A percentile compares a stretch with the other conserved stretches of the same genome.
phyloP scores from a whole-genome alignment of 2,888 invertebrate genomes.

The Cosmia pyralina region DNA sequence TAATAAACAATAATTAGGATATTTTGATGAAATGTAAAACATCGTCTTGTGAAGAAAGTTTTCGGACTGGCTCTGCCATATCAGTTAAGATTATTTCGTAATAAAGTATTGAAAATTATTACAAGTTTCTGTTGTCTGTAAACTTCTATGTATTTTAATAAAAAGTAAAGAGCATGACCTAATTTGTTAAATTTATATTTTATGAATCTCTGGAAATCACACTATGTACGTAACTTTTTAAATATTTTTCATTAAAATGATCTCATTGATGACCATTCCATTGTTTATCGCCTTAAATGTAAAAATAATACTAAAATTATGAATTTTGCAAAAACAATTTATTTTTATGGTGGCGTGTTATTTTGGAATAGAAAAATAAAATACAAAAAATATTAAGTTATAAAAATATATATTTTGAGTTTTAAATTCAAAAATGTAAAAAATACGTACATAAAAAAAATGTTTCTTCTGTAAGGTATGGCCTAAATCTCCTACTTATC shows the following conservation, averaged over 20 bases:
- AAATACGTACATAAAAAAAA: background rate
- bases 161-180: slow-evolving; percentile 52
- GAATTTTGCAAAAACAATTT: slow-evolving; percentile 11
- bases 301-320: slow-evolving; percentile 30
- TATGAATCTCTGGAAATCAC: slow-evolving; percentile 48
- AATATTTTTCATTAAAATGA: slow-evolving; percentile 57
- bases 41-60: slow-evolving; percentile 48
- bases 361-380: slow-evolving; percentile 23
- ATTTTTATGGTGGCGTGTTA: slow-evolving; percentile 19
- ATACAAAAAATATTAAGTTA: background rate
- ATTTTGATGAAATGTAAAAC: slow-evolving; percentile 60
- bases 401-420: background rate
- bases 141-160: slow-evolving; percentile 51
- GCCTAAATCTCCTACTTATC: slow-evolving; percentile 41
- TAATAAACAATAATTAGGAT: slow-evolving; percentile 52
- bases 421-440: background rate
- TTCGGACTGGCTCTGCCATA: slow-evolving; percentile 58
- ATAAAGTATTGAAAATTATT: slow-evolving; percentile 35
- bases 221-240: slow-evolving; percentile 51
- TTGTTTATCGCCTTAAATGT: slow-evolving; percentile 25
- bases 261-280: slow-evolving; percentile 65
- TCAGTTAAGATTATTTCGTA: slow-evolving; percentile 56
- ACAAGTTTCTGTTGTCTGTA: slow-evolving; percentile 44
- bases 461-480: slow-evolving; percentile 22
- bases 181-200: slow-evolving; percentile 48